Percentiles rank a stretch among this genome's conserved stretches.
phyloP scores from a whole-genome alignment of 23 tunicate genomes.

The Trididemnum clinides region DNA sequence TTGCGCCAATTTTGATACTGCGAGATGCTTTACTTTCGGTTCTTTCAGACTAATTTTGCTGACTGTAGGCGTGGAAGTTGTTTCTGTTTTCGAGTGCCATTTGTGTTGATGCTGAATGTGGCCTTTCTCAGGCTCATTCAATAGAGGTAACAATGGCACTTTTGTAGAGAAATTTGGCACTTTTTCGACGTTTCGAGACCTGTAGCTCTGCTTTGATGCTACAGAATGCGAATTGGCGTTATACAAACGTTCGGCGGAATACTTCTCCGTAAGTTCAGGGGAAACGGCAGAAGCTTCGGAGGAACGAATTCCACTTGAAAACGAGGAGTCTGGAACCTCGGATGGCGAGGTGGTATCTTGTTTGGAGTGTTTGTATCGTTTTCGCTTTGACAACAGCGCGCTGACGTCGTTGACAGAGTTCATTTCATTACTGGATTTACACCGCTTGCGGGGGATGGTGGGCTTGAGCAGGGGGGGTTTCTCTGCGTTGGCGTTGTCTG shows the following conservation, averaged over 20 bases:
- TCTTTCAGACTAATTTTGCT: not conserved
- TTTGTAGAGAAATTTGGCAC: not conserved
- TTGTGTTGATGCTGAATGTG: not conserved
- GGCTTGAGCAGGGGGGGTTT: no score
- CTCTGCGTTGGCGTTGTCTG: no score
- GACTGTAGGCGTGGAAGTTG: not conserved
- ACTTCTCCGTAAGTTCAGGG: no score
- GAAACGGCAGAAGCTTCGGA: no score
- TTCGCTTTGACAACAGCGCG: not conserved
- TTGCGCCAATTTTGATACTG: not conserved
- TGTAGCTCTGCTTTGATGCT: no score
- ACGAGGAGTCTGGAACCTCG: no score
- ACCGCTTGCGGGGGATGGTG: conserved; percentile 6
- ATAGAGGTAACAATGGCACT: conserved; percentile 6
- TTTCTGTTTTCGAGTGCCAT: not conserved
- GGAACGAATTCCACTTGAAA: no score
- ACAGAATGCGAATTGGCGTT: no score
- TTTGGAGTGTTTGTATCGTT: no score
- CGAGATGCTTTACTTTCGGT: not conserved
- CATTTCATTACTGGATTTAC: conserved; percentile 5
- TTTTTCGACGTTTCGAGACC: conserved; percentile 17
- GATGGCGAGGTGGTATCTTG: no score
- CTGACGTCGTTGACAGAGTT: not conserved
- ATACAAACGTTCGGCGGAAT: no score
- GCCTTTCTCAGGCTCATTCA: not conserved